Conservation (phyloP, 2,113 vertebrate species). For the Eudyptes chrysolophus region DNA sequence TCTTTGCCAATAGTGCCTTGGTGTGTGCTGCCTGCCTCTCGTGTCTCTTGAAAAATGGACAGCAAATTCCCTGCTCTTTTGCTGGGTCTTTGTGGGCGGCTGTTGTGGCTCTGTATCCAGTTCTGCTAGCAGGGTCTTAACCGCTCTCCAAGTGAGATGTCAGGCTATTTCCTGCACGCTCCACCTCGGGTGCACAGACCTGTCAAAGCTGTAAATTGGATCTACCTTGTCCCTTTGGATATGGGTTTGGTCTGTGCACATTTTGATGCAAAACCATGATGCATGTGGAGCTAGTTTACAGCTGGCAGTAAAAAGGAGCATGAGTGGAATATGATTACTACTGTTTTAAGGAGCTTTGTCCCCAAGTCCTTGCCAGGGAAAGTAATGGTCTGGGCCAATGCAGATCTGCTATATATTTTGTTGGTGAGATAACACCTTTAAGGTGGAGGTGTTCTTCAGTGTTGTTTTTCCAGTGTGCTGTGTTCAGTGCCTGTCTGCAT, state of each 20-base stretch:
- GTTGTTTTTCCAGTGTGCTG: conserved; percentile 30
- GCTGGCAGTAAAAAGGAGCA: conserved; percentile 70
- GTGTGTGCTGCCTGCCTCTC: not conserved
- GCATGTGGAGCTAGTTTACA: conserved; percentile 71
- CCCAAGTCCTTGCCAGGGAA: conserved; percentile 69
- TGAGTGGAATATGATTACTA: conserved; percentile 74
- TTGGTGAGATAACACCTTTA: conserved; percentile 46
- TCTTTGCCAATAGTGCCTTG: not conserved
- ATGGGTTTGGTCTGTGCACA: conserved; percentile 62
- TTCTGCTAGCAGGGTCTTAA: not conserved
- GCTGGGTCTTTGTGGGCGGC: not conserved
- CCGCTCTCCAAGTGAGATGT: conserved; percentile 16
- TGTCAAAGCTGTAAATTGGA: conserved; percentile 68
- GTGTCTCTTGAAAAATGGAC: not conserved
- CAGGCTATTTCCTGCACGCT: conserved; percentile 5
- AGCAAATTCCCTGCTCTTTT: not conserved
- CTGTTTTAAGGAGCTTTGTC: conserved; percentile 71
- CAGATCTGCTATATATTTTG: conserved; percentile 67
- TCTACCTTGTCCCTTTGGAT: conserved; percentile 57
- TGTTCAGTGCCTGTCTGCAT: not conserved
- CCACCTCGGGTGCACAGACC: conserved; percentile 32
- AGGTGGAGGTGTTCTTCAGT: conserved; percentile 38
- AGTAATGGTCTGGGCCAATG: conserved; percentile 56
- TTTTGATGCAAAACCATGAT: conserved; percentile 75
- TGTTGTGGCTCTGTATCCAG: not conserved